These are phyloP conservation scores for Cliona cf. orientalis DNA, from an alignment of 37 sponge, comb jelly and placozoan genomes.

Conservation along the genomic window DNA sequence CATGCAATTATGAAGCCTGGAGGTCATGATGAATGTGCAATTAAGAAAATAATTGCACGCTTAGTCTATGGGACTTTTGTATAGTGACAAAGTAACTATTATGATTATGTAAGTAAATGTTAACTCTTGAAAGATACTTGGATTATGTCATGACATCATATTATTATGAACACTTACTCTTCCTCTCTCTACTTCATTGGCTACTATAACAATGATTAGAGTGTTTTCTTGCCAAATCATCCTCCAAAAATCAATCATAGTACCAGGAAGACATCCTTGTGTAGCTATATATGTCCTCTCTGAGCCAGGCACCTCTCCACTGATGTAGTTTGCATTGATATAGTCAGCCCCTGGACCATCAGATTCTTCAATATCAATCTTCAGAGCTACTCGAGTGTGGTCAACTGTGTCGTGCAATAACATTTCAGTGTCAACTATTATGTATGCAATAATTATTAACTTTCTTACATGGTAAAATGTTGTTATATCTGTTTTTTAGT, in stretches of 20 bases:
- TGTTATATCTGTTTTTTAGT: constrained; percentile 97
- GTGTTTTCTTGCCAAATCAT: constrained; percentile 94
- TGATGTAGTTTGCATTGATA: constrained; percentile 92
- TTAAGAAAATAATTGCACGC: too few species aligned
- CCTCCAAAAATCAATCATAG: constrained; percentile 90
- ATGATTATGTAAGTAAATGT: too few species aligned
- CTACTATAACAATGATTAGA: constrained; percentile 91
- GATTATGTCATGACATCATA: too few species aligned
- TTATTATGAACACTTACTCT: constrained; percentile 45
- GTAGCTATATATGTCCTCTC: constrained; percentile 90
- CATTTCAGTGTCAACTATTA: neutral
- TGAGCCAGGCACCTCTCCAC: constrained; percentile 72
- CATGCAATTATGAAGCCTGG: too few species aligned
- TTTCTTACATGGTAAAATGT: constrained; percentile 85
- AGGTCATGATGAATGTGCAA: neutral
- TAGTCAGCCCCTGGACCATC: constrained; percentile 73
- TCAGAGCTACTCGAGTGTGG: constrained; percentile 86
- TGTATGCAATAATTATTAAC: neutral
- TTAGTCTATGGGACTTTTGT: too few species aligned
- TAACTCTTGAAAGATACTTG: too few species aligned
- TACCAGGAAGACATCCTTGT: constrained; percentile 89
- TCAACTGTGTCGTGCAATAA: constrained; percentile 59
- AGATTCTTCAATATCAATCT: constrained; percentile 48
- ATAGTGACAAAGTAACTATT: too few species aligned
- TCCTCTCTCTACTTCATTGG: constrained; percentile 94